Evolutionary conservation across 2,113 vertebrate genomes (phyloP).

Genomic region (Phrynosoma platyrhinos): DNA sequence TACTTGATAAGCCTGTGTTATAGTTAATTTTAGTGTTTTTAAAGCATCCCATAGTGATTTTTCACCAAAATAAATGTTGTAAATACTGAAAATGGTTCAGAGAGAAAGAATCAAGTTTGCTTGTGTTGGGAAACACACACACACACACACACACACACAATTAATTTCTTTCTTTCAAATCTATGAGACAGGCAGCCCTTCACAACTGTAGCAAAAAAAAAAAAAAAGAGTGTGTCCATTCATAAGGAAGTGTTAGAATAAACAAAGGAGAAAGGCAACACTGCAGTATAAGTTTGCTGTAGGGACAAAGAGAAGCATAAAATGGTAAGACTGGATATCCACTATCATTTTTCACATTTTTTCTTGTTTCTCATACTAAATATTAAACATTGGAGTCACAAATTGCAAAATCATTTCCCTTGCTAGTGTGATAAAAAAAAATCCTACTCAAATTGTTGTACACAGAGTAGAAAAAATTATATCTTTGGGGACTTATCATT

Average conservation of each 20-base stretch:
- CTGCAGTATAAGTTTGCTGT: neutral
- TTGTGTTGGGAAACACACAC: neutral
- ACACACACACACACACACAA: too few relatives aligned
- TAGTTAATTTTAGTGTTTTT: neutral
- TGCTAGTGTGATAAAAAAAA: constrained; percentile 15
- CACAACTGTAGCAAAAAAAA: neutral
- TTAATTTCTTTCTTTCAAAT: constrained; percentile 22
- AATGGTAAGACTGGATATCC: neutral
- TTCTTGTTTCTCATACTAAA: neutral
- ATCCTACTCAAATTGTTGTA: neutral
- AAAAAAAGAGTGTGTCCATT: too few relatives aligned
- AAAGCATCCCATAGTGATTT: neutral
- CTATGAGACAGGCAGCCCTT: neutral
- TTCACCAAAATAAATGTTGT: rapidly evolving
- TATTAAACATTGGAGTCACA: neutral
- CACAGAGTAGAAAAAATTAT: neutral
- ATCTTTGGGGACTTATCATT: neutral
- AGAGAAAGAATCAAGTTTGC: neutral
- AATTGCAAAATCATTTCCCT: neutral
- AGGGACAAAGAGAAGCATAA: neutral
- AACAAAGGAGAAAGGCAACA: constrained; percentile 9
- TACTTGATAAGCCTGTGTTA: neutral
- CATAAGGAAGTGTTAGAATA: constrained; percentile 21
- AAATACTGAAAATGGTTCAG: neutral
- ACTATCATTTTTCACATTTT: neutral